Base-by-base conservation (phyloP, 2,888 invertebrate species). In the Geotrupes spiniger region DNA sequence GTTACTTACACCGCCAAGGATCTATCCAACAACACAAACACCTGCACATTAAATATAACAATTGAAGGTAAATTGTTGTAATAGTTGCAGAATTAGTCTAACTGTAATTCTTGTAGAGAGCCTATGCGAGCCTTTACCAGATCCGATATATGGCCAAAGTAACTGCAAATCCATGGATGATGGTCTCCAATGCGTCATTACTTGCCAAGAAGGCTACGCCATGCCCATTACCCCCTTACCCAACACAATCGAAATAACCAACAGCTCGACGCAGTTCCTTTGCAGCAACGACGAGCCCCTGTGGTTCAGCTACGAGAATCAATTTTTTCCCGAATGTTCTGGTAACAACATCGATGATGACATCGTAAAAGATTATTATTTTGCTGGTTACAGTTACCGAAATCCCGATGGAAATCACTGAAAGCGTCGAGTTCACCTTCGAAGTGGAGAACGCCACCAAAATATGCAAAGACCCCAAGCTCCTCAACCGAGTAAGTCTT, bases 1-100 rank as follows among this genome's bases (percentile, higher is more conserved):
- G 75, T 85, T 1, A 74, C 72, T 2, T 85, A 85, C 57, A 76
- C 70, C 2, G 84, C 80, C 0, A 72, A 65, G 9, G 86, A 86
- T 63, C 61, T 68, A 10, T 78, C 75, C 14, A 76, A 78, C 37
- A 86, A 86, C 61, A 73, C 69, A 10, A 81, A 76, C 38, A 73
- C 68, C 9, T 86, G 86, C 60, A 60, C 71, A 12, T 72, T 86
- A 33, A 79, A 78, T 58, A 75, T 86, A 41, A 79, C 77, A 8
- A 76, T 86, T 1, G 76, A 80, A 74, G 78, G 81, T 80, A 17
- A 50, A 38, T 15, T 21, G 10, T n/a, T n/a, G n/a, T n/a, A n/a
- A n/a, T n/a, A n/a, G n/a, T n/a, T n/a, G n/a, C n/a, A n/a, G n/a
- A n/a, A n/a, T n/a, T n/a, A n/a, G n/a, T n/a, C n/a, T 31, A 27